Percentiles rank a stretch among this genome's conserved stretches.
These are phyloP conservation scores for Apis cerana DNA, from an alignment of 1,140 invertebrate species.

Conservation along the genomic window DNA sequence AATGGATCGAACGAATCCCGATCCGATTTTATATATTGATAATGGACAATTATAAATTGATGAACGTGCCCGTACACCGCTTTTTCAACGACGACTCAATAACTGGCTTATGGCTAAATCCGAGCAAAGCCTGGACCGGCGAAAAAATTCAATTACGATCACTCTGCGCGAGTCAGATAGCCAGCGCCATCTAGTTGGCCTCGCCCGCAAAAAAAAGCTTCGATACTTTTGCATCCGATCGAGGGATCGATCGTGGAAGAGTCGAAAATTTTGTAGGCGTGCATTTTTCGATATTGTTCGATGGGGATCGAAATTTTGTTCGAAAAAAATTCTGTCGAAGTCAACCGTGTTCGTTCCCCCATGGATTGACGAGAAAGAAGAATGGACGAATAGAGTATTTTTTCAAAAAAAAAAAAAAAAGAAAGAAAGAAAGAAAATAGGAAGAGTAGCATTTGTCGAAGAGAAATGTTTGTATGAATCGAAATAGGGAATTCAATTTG, in stretches of 20 bases:
- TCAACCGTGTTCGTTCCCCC: neutral
- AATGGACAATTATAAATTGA: slow-evolving; percentile 13
- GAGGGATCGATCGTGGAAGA: neutral
- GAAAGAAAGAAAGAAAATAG: neutral
- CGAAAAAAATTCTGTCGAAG: neutral
- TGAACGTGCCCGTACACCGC: slow-evolving; percentile 6
- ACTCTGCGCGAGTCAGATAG: slow-evolving; percentile 19
- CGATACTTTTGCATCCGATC: neutral
- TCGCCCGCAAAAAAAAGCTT: neutral
- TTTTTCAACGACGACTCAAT: slow-evolving; percentile 22
- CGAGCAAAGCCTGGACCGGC: slow-evolving; percentile 14
- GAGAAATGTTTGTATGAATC: neutral
- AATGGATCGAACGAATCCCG: neutral
- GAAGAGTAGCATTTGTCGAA: neutral
- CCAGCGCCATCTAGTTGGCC: neutral
- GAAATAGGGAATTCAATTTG: neutral
- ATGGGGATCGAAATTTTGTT: neutral
- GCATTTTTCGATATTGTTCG: neutral
- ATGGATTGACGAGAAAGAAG: neutral
- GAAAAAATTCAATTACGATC: slow-evolving; percentile 34
- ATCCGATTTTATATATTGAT: neutral
- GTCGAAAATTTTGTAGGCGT: neutral
- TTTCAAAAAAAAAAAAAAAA: neutral
- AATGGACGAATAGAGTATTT: neutral
- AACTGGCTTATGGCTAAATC: slow-evolving; percentile 27